Evolutionary conservation across 2,113 vertebrate species (phyloP).

Genomic region (Triplophysa tibetana): DNA sequence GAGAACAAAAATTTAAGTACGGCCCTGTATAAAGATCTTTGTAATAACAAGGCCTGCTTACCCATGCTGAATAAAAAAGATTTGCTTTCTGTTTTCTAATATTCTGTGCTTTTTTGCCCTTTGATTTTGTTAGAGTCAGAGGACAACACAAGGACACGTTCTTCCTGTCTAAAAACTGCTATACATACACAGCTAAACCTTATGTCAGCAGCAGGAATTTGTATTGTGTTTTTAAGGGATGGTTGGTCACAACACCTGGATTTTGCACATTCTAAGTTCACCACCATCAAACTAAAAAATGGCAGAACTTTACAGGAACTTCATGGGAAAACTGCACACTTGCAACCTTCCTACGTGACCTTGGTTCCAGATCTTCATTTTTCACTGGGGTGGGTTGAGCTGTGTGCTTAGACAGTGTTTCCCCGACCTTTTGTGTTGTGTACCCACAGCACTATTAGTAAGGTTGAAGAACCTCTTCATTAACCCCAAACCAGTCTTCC

Average conservation of each 20-base stretch:
- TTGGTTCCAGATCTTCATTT: conserved; percentile 15
- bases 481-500: too few relatives aligned
- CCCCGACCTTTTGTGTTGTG: neutral
- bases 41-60: neutral
- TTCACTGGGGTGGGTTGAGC: neutral
- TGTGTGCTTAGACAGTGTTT: conserved; percentile 5
- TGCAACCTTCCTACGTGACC: conserved; percentile 18
- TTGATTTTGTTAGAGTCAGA: neutral
- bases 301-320: conserved; percentile 19
- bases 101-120: neutral
- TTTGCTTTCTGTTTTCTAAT: conserved; percentile 6
- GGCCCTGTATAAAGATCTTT: too few relatives aligned
- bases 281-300: neutral
- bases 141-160: conserved; percentile 7
- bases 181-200: conserved; percentile 30
- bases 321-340: conserved; percentile 42
- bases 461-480: too few relatives aligned
- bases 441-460: too few relatives aligned
- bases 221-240: conserved; percentile 25
- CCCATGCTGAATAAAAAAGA: neutral
- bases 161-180: conserved; percentile 45
- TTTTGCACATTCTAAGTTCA: conserved; percentile 14
- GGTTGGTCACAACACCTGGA: conserved; percentile 34
- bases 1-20: too few relatives aligned
- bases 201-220: conserved; percentile 39